phyloP scores from a whole-genome alignment of 2,797 vertebrate species.

The Hyperoplus immaculatus region DNA sequence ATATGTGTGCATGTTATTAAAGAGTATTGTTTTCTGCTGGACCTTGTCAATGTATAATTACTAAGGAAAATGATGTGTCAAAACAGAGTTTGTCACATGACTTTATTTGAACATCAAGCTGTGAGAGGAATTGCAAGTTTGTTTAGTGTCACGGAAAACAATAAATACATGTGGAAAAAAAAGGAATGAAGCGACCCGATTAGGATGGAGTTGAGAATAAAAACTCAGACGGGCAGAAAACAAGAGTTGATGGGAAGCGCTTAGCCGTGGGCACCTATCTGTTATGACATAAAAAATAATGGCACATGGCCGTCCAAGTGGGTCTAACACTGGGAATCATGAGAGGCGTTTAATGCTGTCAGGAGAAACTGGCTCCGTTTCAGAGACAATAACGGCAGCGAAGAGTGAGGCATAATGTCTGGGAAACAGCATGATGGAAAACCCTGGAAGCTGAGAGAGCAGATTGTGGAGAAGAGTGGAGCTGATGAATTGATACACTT shows the following conservation, averaged over 20 bases:
- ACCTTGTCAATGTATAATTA: no score
- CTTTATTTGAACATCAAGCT: no score
- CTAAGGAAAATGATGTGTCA: no score
- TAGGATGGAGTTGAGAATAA: constrained; percentile 12
- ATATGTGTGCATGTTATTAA: no score
- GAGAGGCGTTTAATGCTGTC: constrained; percentile 72
- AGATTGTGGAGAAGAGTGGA: constrained; percentile 62
- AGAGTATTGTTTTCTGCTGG: no score
- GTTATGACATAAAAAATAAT: constrained; percentile 59
- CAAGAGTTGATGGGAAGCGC: constrained; percentile 19
- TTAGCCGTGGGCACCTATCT: constrained; percentile 40
- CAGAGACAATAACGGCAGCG: constrained; percentile 67
- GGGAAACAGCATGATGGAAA: constrained; percentile 67
- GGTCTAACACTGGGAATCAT: constrained; percentile 70
- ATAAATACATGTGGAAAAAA: no score
- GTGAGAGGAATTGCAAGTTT: no score
- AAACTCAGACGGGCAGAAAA: constrained; percentile 24
- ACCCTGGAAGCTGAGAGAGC: constrained; percentile 63
- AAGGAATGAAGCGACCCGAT: background rate
- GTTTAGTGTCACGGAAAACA: no score
- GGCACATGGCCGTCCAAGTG: constrained; percentile 43
- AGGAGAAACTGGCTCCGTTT: constrained; percentile 69
- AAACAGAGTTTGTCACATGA: no score
- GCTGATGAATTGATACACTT: constrained; percentile 72
- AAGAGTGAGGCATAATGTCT: constrained; percentile 60